Percentiles rank a stretch among this genome's conserved stretches.
Evolutionary conservation across 2,797 vertebrate species (phyloP).

Genomic region (Ambastaia sidthimunki): DNA sequence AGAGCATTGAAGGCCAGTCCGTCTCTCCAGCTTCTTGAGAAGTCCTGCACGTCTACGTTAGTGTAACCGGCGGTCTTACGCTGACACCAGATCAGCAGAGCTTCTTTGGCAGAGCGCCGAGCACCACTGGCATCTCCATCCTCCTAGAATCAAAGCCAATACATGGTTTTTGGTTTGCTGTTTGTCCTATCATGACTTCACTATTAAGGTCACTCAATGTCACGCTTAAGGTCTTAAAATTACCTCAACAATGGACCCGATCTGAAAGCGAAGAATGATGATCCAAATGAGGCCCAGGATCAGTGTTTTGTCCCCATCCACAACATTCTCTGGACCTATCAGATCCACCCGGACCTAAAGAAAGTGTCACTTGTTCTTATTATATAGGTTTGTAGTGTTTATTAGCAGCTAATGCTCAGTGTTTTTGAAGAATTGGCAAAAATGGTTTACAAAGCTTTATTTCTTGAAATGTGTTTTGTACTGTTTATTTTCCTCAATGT

Average conservation of each 20-base stretch:
- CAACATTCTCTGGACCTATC: slow-evolving; percentile 90
- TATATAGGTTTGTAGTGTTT: neutral
- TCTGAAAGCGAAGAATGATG: slow-evolving; percentile 93
- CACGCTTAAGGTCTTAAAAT: neutral
- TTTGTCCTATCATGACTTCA: neutral
- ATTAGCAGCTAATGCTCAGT: neutral
- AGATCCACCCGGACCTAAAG: slow-evolving; percentile 86
- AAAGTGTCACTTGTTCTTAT: neutral
- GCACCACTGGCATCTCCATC: slow-evolving; percentile 78
- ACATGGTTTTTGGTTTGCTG: neutral
- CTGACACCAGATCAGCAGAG: slow-evolving; percentile 91
- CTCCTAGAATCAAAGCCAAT: slow-evolving; percentile 68
- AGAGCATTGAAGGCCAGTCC: slow-evolving; percentile 90
- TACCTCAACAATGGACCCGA: slow-evolving; percentile 88
- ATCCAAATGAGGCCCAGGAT: slow-evolving; percentile 93
- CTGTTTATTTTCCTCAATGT: neutral
- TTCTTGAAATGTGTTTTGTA: neutral
- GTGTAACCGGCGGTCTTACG: slow-evolving; percentile 84
- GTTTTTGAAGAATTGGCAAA: neutral
- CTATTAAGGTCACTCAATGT: neutral
- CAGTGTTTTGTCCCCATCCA: slow-evolving; percentile 88
- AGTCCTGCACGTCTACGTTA: slow-evolving; percentile 85
- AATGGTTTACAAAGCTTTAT: neutral
- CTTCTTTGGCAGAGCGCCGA: slow-evolving; percentile 85
- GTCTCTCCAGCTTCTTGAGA: slow-evolving; percentile 88